Evolutionary conservation across 2,113 vertebrate species (phyloP), one percentile per base, ranked within the genome.

Genomic region (Toxostoma redivivum): DNA sequence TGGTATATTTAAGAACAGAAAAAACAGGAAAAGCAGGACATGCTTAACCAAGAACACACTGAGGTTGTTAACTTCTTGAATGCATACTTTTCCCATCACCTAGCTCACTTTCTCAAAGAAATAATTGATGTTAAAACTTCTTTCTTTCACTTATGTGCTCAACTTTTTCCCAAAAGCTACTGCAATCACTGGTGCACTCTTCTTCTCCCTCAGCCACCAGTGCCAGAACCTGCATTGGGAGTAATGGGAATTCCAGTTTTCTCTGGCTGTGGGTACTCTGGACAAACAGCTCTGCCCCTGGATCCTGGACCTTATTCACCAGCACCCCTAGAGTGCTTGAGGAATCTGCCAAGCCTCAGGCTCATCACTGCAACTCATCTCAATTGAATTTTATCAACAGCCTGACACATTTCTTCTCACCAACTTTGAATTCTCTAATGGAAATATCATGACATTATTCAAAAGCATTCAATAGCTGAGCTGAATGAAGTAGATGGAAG

Each of bases 361-460:
- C 23, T 90, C 86, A 84, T 86, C 23, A 5, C 53, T 79, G 67
- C 69, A 90, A 74, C 72, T 73, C 37, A 76, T 73, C 48, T 95
- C 7, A 0, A 89, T 2, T 67, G 23, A 95, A 86, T 51, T 67
- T 51, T 77, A 86, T 71, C 19, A 96, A n/a, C 53, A 86, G 71
- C 90, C 79, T 94, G 91, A 95, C 74, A 90, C n/a, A 56, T 81
- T 97, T 95, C 82, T 91, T 96, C 95, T 91, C 93, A 83, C 28
- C n/a, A 51, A 88, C 81, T 96, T 88, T 91, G 88, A 96, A 95
- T 97, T 91, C 84, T 79, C 70, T 95, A 95, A 92, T 88, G 92
- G 95, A 97, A 98, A 97, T 98, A 98, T 83, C 93, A 92, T 89
- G 91, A 89, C 95, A 96, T 97, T 96, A 97, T 92, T 89, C 87